These are phyloP conservation scores for Crossaster papposus DNA, from an alignment of 53 echinoderm and acorn worm genomes.

Conservation along the genomic window DNA sequence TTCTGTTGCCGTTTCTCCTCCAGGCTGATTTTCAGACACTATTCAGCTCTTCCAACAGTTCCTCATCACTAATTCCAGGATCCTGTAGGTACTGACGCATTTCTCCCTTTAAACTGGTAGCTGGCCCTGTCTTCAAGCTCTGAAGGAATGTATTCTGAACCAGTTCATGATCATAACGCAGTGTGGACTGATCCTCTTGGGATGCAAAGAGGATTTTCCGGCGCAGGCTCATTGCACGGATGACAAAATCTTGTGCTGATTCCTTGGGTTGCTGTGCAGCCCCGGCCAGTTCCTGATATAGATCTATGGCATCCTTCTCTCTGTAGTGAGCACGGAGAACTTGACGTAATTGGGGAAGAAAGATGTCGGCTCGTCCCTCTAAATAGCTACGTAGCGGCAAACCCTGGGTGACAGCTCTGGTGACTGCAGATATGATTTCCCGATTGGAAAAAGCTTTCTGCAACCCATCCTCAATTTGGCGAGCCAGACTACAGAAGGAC, in stretches of 20 bases:
- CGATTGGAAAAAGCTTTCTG: background rate
- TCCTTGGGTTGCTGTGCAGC: slow-evolving; percentile 26
- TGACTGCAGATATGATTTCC: slow-evolving; percentile 27
- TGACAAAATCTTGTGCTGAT: slow-evolving; percentile 23
- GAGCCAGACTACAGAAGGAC: background rate
- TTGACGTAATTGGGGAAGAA: slow-evolving; percentile 9
- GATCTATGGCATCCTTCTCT: slow-evolving; percentile 40
- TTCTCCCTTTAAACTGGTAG: slow-evolving; percentile 20
- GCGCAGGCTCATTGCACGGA: slow-evolving; percentile 21
- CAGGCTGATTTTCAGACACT: background rate
- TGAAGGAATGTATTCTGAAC: slow-evolving; percentile 28
- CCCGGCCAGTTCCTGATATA: slow-evolving; percentile 28
- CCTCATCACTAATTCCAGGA: slow-evolving; percentile 19
- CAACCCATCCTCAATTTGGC: slow-evolving; percentile 5
- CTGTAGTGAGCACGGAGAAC: slow-evolving; percentile 30
- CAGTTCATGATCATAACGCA: slow-evolving; percentile 3
- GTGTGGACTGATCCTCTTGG: slow-evolving; percentile 31
- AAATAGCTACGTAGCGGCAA: slow-evolving; percentile 34
- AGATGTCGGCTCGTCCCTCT: background rate
- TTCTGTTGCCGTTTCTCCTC: slow-evolving; percentile 28
- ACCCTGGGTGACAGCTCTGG: slow-evolving; percentile 13
- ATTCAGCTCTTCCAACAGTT: slow-evolving; percentile 25
- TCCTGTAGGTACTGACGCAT: slow-evolving; percentile 23
- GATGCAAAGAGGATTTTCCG: slow-evolving; percentile 17
- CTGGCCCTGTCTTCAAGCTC: background rate